A percentile compares a stretch with the other conserved stretches of the same genome.
These are phyloP conservation scores for Craterocephalus amniculus DNA, from an alignment of 2,797 vertebrate species.

Conservation along the genomic window DNA sequence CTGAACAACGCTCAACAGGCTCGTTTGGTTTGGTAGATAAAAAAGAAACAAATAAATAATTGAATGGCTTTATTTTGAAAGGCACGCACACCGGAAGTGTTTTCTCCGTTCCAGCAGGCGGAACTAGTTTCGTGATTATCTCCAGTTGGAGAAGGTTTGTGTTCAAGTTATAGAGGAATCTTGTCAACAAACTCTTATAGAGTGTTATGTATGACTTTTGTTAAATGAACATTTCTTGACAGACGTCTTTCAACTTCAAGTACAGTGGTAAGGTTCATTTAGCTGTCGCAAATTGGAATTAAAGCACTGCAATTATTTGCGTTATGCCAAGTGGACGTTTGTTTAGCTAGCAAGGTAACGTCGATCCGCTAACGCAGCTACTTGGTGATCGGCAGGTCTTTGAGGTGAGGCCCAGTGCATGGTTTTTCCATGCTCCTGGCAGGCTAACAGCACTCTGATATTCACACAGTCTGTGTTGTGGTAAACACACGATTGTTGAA, in stretches of 20 bases:
- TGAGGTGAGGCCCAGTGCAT: slow-evolving; percentile 42
- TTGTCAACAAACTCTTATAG: slow-evolving; percentile 70
- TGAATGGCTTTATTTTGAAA: slow-evolving; percentile 57
- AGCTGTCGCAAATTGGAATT: background rate
- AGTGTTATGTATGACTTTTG: slow-evolving; percentile 40
- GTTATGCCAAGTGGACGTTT: slow-evolving; percentile 59
- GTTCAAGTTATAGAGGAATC: slow-evolving; percentile 61
- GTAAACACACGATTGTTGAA: background rate
- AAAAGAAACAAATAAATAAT: too few relatives aligned
- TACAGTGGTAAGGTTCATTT: slow-evolving; percentile 48
- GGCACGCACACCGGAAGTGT: slow-evolving; percentile 37
- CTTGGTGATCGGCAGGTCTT: slow-evolving; percentile 47
- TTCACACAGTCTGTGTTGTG: background rate
- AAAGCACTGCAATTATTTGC: slow-evolving; percentile 29
- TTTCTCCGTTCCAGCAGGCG: slow-evolving; percentile 14
- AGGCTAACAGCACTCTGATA: background rate
- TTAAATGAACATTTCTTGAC: slow-evolving; percentile 67
- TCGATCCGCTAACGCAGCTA: slow-evolving; percentile 63
- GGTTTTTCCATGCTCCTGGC: slow-evolving; percentile 1
- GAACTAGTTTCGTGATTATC: slow-evolving; percentile 39
- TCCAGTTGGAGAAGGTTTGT: slow-evolving; percentile 58
- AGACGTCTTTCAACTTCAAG: slow-evolving; percentile 24
- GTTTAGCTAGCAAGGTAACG: slow-evolving; percentile 73
- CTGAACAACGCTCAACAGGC: too few relatives aligned
- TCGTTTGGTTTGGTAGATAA: too few relatives aligned